phyloP scores from a whole-genome alignment of 2,888 invertebrate species.

The Hydriomena furcata region DNA sequence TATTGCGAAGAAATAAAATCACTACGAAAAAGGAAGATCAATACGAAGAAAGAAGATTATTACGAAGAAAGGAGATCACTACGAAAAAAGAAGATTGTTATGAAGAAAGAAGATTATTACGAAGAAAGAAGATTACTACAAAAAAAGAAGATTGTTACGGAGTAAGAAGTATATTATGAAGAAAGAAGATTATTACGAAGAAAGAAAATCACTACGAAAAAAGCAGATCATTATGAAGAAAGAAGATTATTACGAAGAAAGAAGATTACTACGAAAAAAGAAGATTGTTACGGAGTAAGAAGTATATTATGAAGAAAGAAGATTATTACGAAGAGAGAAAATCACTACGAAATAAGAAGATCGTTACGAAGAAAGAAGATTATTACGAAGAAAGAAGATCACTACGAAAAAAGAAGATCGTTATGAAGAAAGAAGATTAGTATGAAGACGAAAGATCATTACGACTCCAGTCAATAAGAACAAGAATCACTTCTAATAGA shows the following conservation, averaged over 20 bases:
- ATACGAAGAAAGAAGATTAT: slow-evolving; percentile 16
- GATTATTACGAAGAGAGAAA: neutral
- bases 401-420: neutral
- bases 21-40: no score
- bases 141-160: neutral
- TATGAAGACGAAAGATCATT: slow-evolving; percentile 5
- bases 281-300: neutral
- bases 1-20: neutral
- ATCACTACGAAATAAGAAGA: neutral
- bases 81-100: neutral
- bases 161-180: neutral
- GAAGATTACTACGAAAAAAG: slow-evolving; percentile 1
- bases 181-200: slow-evolving; percentile 1
- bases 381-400: no score
- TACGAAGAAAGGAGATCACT: slow-evolving; percentile 5
- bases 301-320: slow-evolving; percentile 3
- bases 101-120: no score
- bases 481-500: no score
- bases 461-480: no score
- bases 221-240: slow-evolving; percentile 4
- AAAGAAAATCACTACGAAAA: neutral
- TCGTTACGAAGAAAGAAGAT: neutral
- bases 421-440: slow-evolving; percentile 16
- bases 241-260: slow-evolving; percentile 2
- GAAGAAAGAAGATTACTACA: neutral